Conservation (phyloP, 2,113 vertebrate genomes). For the Serilophus lunatus region DNA sequence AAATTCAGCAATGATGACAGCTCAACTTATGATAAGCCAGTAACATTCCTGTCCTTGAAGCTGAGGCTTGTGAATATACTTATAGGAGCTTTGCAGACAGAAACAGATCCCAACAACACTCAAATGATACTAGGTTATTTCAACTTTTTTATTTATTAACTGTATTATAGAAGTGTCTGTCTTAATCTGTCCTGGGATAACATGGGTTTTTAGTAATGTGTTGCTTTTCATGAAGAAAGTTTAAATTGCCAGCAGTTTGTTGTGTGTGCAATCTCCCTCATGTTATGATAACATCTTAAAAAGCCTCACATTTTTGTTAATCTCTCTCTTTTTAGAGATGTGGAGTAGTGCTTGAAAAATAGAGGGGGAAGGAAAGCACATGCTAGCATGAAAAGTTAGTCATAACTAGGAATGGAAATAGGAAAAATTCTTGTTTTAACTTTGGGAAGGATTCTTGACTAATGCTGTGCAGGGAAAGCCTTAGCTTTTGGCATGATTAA, state of each 20-base stretch:
- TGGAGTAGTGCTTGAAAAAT: neutral
- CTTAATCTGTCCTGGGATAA: neutral
- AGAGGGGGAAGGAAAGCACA: neutral
- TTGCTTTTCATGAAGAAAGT: neutral
- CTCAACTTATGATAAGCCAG: constrained; percentile 86
- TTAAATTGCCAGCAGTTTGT: neutral
- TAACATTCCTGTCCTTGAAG: constrained; percentile 92
- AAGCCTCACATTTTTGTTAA: neutral
- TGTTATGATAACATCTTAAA: neutral
- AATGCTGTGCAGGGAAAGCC: neutral
- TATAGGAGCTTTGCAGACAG: constrained; percentile 93
- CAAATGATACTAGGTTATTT: constrained; percentile 92
- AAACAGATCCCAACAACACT: constrained; percentile 94
- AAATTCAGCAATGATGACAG: constrained; percentile 94
- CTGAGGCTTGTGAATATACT: constrained; percentile 93
- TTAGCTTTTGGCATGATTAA: neutral
- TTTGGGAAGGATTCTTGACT: neutral
- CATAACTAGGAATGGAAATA: neutral
- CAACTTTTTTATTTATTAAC: neutral
- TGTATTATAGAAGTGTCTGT: neutral
- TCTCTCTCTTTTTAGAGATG: neutral
- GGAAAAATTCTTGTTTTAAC: neutral
- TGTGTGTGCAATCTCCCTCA: neutral
- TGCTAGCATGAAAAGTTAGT: neutral
- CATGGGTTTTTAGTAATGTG: neutral